Evolutionary conservation across 2,888 invertebrate species (phyloP), one percentile per base, ranked within the genome.

Genomic region (Sphecodes monilicornis): DNA sequence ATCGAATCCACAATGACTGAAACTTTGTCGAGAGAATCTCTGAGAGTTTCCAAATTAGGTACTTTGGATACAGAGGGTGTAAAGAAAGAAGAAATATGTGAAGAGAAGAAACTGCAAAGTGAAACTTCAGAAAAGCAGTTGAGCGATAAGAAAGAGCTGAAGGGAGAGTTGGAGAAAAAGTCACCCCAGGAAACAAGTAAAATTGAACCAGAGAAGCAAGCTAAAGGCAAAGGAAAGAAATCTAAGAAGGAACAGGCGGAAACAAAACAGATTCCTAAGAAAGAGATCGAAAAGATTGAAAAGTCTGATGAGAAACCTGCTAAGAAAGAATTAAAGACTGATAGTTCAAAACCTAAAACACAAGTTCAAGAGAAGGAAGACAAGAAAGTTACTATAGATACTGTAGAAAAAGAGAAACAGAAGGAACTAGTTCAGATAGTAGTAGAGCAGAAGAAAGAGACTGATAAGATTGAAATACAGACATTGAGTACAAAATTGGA

Each of bases 141-240:
- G 1, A 10, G 4, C 11, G 66, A 66, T 76, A 81, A 57, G 10
- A 71, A 66, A 10, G 43, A 50, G 29, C 46, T 57, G n/a, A 73
- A 66, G 10, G 70, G 60, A 22, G 66, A 39, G 1, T 36, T 32
- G 8, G 75, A 79, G 39, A 60, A 54, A 75, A 80, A 68, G 8
- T 18, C 32, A 2, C 18, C 32, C 18, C 64, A 29, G 22, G 82
- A 86, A 26, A 50, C 78, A 11, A 84, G 74, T 43, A 76, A 76
- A 18, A 39, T 36, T 43, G 76, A 78, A 73, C 5, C 50, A 18
- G 84, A 85, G 74, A 86, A 86, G 43, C 77, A 66, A 8, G 13
- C 22, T 72, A 87, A 81, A 69, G 43, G 54, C 6, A 83, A 86
- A 76, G 71, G 76, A 82, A 85, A 84, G 43, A 83, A 76, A 26